Percentiles rank a stretch among this genome's conserved stretches.
Conservation (phyloP, 92 coral and sea anemone genomes). For the Parazoanthus swiftii region DNA sequence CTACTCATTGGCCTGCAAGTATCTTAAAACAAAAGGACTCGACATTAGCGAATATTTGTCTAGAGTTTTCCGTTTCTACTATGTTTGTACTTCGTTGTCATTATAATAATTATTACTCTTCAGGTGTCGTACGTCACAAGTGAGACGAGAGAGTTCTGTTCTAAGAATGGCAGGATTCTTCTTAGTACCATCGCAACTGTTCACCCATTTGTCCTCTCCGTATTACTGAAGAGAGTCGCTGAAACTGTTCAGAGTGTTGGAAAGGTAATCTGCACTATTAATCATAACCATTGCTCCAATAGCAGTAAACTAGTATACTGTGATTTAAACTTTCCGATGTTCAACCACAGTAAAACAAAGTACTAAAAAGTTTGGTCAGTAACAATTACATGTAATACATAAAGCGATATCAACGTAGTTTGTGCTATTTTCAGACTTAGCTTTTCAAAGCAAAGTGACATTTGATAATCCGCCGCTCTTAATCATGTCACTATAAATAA, state of each 20-base stretch:
- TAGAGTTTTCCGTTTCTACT: too few species aligned
- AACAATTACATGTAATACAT: too few species aligned
- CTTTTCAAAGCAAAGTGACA: too few species aligned
- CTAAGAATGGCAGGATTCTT: conserved; percentile 92
- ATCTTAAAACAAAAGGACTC: not conserved
- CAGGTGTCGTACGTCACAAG: conserved; percentile 83
- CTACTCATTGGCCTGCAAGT: too few species aligned
- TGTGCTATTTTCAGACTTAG: too few species aligned
- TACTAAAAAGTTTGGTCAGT: too few species aligned
- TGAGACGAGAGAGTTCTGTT: conserved; percentile 85
- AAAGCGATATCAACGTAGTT: too few species aligned
- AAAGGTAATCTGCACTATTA: conserved; percentile 57
- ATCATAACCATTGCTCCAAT: not conserved
- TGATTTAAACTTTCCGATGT: too few species aligned
- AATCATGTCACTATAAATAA: too few species aligned
- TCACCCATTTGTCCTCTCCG: conserved; percentile 89
- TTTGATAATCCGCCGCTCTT: too few species aligned
- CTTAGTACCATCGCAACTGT: conserved; percentile 73
- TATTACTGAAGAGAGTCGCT: conserved; percentile 72
- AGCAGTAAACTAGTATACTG: not conserved
- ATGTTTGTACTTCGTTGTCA: too few species aligned
- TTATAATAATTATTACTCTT: not conserved
- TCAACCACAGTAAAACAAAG: too few species aligned
- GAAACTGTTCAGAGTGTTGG: conserved; percentile 72
- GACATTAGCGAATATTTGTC: not conserved